These are phyloP conservation scores for Drosophila asahinai DNA, from an alignment of 1,140 invertebrate genomes.

Conservation along the genomic window DNA sequence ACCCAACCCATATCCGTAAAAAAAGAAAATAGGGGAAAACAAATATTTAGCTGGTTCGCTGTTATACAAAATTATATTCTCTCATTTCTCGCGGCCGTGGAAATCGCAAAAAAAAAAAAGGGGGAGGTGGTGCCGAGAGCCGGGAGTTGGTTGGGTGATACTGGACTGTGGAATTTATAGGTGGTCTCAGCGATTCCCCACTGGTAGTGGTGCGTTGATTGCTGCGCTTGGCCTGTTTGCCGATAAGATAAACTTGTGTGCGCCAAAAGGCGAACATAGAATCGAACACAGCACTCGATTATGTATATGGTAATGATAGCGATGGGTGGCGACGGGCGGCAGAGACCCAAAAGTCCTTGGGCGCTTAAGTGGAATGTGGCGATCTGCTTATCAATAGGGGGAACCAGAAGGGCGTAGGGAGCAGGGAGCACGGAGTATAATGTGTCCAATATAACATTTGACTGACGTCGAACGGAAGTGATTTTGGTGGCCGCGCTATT, in stretches of 20 bases:
- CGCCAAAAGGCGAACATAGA: constrained; percentile 54
- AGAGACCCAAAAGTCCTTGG: constrained; percentile 28
- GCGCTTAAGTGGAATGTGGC: constrained; percentile 27
- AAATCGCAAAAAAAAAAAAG: constrained; percentile 11
- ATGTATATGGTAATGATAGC: constrained; percentile 72
- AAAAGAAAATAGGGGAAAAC: constrained; percentile 5
- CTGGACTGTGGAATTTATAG: constrained; percentile 55
- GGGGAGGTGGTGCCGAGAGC: not conserved
- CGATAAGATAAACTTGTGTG: constrained; percentile 74
- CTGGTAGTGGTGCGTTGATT: constrained; percentile 46
- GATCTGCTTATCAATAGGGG: constrained; percentile 5
- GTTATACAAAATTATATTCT: not conserved
- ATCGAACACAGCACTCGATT: constrained; percentile 75
- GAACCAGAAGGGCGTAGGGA: not conserved
- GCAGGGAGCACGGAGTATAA: not conserved
- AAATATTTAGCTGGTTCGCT: constrained; percentile 19
- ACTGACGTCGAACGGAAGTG: constrained; percentile 72
- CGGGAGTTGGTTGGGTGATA: constrained; percentile 12
- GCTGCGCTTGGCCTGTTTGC: constrained; percentile 54
- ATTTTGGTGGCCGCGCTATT: constrained; percentile 22
- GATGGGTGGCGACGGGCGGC: not conserved
- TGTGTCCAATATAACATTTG: constrained; percentile 16
- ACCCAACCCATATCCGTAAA: not conserved
- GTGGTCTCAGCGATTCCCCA: constrained; percentile 15
- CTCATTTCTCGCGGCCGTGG: not conserved